phyloP scores from a whole-genome alignment of 2,113 vertebrate species.

The Heterotilapia buettikoferi region DNA sequence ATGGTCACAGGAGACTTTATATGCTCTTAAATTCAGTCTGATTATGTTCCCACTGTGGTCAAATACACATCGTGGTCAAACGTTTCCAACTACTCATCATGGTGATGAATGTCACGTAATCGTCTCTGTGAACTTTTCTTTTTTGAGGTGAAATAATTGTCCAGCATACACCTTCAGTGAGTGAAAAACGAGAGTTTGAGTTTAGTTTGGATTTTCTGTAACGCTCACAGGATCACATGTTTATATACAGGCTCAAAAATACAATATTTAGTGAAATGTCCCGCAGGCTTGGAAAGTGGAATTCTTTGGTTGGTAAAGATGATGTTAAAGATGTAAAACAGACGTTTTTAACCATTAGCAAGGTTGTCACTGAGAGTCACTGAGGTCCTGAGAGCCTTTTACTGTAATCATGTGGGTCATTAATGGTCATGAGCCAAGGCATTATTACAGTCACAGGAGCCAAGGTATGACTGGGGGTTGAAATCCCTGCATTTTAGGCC shows the following conservation, averaged over 20 bases:
- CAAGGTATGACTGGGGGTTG: neutral
- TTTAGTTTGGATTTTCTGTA: neutral
- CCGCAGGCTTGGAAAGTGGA: neutral
- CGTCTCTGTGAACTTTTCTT: neutral
- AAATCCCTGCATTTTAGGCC: neutral
- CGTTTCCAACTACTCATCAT: neutral
- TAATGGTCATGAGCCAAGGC: neutral
- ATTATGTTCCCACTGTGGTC: neutral
- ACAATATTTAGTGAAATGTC: neutral
- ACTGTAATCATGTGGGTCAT: neutral
- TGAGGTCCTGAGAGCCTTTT: neutral
- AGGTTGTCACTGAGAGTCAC: neutral
- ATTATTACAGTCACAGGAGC: neutral
- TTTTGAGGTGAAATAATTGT: neutral
- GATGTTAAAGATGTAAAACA: neutral
- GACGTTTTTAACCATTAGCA: neutral
- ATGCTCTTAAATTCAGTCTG: neutral
- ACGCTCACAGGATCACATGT: neutral
- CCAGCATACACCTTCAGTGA: neutral
- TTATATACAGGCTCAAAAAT: neutral
- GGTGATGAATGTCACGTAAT: neutral
- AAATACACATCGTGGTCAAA: neutral
- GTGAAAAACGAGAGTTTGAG: neutral
- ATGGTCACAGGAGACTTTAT: neutral
- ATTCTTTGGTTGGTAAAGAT: neutral